Evolutionary conservation across 2,113 vertebrate species (phyloP).

Genomic region (Chaetops frenatus): DNA sequence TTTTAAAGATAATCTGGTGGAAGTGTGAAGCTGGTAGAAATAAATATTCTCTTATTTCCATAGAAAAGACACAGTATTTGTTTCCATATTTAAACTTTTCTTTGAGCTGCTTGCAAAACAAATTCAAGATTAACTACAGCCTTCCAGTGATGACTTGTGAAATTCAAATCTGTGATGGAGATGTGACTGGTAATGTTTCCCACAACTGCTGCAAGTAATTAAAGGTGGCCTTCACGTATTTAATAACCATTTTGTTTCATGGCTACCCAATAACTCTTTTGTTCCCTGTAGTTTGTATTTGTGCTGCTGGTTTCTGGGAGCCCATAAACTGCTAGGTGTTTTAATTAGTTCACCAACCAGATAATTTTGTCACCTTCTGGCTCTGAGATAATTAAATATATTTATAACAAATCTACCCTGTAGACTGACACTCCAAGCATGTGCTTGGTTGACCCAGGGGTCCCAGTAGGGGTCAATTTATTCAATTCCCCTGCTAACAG

Average conservation of each 20-base stretch:
- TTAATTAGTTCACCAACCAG: neutral
- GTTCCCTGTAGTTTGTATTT: neutral
- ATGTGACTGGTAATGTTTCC: neutral
- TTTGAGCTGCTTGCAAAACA: neutral
- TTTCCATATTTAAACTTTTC: neutral
- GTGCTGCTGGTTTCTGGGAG: neutral
- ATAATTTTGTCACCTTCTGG: neutral
- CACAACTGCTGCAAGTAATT: neutral
- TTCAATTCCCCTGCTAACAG: neutral
- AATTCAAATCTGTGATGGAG: neutral
- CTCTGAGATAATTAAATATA: neutral
- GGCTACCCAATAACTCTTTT: neutral
- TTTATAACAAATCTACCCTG: neutral
- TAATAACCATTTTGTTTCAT: neutral
- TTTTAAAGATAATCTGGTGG: conserved; percentile 42
- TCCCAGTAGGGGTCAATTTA: neutral
- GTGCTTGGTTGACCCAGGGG: neutral
- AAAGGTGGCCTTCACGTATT: neutral
- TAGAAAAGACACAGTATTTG: neutral
- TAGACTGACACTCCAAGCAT: neutral
- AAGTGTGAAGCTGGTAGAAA: neutral
- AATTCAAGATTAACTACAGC: neutral
- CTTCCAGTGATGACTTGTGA: neutral
- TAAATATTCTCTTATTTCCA: neutral
- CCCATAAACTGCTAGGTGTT: neutral